phyloP scores from a whole-genome alignment of 2,888 invertebrate species.

The Drosophila neoperkinsi region DNA sequence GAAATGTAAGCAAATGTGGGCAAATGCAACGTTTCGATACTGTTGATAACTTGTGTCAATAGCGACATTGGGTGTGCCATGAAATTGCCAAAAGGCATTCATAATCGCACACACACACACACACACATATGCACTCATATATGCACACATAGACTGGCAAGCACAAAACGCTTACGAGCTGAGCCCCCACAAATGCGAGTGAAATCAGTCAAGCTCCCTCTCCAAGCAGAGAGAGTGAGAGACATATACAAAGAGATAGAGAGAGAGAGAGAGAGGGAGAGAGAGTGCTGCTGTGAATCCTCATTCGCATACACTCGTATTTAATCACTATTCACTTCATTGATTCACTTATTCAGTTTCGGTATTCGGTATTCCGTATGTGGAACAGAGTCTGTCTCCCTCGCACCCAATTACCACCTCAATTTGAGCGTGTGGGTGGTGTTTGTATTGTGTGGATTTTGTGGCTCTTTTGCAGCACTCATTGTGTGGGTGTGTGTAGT shows the following conservation, averaged over 20 bases:
- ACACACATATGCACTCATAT: neutral
- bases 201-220: conserved; percentile 1
- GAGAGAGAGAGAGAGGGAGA: neutral
- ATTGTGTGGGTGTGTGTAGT: neutral
- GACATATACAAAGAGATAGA: neutral
- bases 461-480: conserved; percentile 57
- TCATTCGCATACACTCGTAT: conserved; percentile 41
- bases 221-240: neutral
- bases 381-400: conserved; percentile 9
- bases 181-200: conserved; percentile 27
- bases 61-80: conserved; percentile 18
- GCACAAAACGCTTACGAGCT: conserved; percentile 24
- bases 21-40: conserved; percentile 18
- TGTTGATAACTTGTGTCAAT: conserved; percentile 32
- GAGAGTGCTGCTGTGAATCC: neutral
- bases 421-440: conserved; percentile 30
- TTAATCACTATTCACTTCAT: conserved; percentile 75
- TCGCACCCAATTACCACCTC: conserved; percentile 13
- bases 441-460: conserved; percentile 75
- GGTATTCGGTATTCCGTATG: conserved; percentile 46
- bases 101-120: conserved; percentile 32
- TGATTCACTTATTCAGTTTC: conserved; percentile 74
- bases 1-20: conserved; percentile 15
- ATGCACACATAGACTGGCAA: neutral
- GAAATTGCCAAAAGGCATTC: conserved; percentile 38